Evolutionary conservation across 1,140 invertebrate genomes (phyloP).

Genomic region (Lepeophtheirus salmonis): DNA sequence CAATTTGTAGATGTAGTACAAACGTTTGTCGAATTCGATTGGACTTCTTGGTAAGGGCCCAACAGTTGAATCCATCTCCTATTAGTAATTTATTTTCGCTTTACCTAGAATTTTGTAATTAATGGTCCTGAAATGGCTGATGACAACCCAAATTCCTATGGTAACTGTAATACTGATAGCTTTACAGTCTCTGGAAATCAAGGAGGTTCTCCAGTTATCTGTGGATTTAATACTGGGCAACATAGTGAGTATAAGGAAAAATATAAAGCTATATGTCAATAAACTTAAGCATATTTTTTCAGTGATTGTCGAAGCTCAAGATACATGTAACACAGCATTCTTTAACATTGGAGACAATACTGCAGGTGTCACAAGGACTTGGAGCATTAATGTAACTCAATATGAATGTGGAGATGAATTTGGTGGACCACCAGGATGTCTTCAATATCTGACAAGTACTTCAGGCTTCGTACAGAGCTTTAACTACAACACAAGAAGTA

Average conservation of each 20-base stretch:
- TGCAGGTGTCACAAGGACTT: not conserved
- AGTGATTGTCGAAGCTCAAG: not conserved
- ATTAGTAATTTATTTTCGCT: too few species aligned
- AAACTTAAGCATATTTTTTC: too few species aligned
- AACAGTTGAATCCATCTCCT: too few species aligned
- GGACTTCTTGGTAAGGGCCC: not conserved
- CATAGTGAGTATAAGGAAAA: not conserved
- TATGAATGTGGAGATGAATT: conserved; percentile 1
- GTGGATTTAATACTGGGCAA: not conserved
- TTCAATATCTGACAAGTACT: not conserved
- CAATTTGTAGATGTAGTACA: not conserved
- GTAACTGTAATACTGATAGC: not conserved
- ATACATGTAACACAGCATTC: not conserved
- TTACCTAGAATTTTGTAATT: not conserved
- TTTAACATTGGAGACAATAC: not conserved
- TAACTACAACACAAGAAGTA: not conserved
- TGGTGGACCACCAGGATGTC: conserved; percentile 2
- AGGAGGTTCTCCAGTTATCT: not conserved
- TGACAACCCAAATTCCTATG: not conserved
- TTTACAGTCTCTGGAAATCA: not conserved
- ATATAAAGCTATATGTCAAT: too few species aligned
- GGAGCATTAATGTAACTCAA: conserved; percentile 7
- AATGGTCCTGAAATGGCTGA: not conserved
- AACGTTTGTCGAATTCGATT: not conserved
- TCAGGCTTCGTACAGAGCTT: not conserved